These are phyloP conservation scores for Tetrax tetrax DNA, from an alignment of 2,113 vertebrate genomes.

Conservation along the genomic window DNA sequence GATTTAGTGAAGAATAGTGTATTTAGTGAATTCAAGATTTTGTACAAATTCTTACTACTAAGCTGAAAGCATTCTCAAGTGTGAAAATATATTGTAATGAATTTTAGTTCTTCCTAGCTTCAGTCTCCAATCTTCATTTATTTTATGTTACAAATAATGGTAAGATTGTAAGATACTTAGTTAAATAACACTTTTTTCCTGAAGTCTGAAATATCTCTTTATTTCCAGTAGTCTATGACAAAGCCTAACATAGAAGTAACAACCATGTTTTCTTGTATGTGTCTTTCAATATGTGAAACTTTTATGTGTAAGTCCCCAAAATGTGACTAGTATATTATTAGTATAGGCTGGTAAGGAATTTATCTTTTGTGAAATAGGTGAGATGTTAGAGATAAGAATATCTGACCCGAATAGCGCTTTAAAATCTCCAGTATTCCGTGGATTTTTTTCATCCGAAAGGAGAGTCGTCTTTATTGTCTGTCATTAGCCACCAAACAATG, in stretches of 20 bases:
- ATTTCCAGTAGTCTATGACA: neutral
- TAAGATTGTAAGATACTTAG: neutral
- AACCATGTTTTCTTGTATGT: neutral
- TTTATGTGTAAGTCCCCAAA: neutral
- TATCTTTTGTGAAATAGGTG: neutral
- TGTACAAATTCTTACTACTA: slow-evolving; percentile 53
- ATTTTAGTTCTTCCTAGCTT: neutral
- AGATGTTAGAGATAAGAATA: neutral
- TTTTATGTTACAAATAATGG: neutral
- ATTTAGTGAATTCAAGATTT: slow-evolving; percentile 53
- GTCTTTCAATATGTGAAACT: neutral
- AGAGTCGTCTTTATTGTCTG: neutral
- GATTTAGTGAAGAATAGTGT: slow-evolving; percentile 23
- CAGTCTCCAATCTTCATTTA: neutral
- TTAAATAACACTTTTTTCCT: neutral
- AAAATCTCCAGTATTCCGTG: neutral
- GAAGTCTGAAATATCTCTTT: neutral
- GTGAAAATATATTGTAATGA: slow-evolving; percentile 4
- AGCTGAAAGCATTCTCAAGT: slow-evolving; percentile 13
- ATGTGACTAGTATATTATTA: neutral
- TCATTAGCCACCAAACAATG: neutral
- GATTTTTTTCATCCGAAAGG: neutral
- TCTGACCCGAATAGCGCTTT: neutral
- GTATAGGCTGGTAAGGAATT: neutral
- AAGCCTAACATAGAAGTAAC: neutral